Base-by-base conservation (phyloP, 2,797 vertebrate species). In the Alca torda region DNA sequence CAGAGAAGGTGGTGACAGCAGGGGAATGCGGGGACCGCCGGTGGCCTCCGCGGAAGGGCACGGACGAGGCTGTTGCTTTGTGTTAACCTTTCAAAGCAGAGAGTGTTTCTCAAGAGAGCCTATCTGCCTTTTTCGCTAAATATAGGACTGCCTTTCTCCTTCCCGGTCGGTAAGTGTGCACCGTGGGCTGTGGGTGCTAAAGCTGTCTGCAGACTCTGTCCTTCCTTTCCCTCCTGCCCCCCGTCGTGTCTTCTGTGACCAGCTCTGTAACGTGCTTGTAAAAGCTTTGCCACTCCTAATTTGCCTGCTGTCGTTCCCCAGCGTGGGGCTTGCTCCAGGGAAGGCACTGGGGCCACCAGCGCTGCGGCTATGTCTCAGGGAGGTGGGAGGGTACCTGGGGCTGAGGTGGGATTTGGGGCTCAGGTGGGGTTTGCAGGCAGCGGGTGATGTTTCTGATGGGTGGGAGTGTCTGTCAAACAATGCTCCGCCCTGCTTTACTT, bases 231-330 rank as follows among this genome's bases (percentile, higher is more conserved):
- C 19, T 84, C 9, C 31, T 82, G 70, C 17, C 18, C 26, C 26
- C 0, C 1, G 43, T 65, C 0, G 0, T 45, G 20, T 53, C 41
- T 72, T 48, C 73, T 76, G 35, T 41, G 41, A 11, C 28, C 12
- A 9, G 46, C 73, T 76, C 39, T 53, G n/a, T 57, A 16, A 37
- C 0, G 1, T 1, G 4, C 45, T 25, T 30, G 0, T 8, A 26
- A n/a, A 73, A 54, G 39, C 56, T 79, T 33, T 79, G 59, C 73
- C 3, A 7, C n/a, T 91, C 13, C 31, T 48, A 1, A 3, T 28
- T 45, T n/a, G 3, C 39, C 30, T 54, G 11, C 39, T 41, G 25
- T 35, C 2, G 0, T 17, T 76, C 37, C 30, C 73, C 2, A 1
- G 30, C 0, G 0, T 16, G 72, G 59, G 39, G 16, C 56, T 37